Percentiles rank a stretch among this genome's conserved stretches.
Conservation (phyloP, 2,888 invertebrate genomes). For the Pterobdella sp. region DNA sequence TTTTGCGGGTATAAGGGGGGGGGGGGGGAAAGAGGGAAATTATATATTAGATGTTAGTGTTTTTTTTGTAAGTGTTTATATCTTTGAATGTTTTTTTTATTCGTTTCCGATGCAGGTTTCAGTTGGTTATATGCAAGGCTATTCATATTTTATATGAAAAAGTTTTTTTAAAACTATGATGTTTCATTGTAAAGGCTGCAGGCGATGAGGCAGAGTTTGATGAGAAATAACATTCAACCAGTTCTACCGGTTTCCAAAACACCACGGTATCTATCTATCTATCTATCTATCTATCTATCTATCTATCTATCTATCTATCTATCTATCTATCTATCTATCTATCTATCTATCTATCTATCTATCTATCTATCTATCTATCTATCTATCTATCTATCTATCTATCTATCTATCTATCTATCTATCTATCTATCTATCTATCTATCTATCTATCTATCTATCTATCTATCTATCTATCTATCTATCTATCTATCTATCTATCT, state of each 20-base stretch:
- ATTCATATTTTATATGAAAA: no score
- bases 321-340: conserved; percentile 17
- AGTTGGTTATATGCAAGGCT: background rate
- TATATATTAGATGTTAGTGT: background rate
- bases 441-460: background rate
- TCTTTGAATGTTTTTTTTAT: background rate
- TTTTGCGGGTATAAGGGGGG: background rate
- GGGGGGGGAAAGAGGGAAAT: background rate
- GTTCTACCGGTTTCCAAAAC: no score
- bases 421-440: background rate
- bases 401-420: background rate
- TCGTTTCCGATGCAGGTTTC: background rate
- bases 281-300: background rate
- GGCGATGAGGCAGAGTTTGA: no score
- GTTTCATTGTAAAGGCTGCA: no score
- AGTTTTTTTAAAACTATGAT: no score
- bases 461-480: conserved; percentile 5
- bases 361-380: conserved; percentile 2
- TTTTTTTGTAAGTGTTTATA: background rate
- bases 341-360: conserved; percentile 16
- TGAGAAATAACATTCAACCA: no score
- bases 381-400: background rate
- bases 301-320: background rate
- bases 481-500: background rate
- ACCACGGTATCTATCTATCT: no score